phyloP scores from a whole-genome alignment of 2,113 vertebrate genomes.

The Ptilorrhoa leucosticta region DNA sequence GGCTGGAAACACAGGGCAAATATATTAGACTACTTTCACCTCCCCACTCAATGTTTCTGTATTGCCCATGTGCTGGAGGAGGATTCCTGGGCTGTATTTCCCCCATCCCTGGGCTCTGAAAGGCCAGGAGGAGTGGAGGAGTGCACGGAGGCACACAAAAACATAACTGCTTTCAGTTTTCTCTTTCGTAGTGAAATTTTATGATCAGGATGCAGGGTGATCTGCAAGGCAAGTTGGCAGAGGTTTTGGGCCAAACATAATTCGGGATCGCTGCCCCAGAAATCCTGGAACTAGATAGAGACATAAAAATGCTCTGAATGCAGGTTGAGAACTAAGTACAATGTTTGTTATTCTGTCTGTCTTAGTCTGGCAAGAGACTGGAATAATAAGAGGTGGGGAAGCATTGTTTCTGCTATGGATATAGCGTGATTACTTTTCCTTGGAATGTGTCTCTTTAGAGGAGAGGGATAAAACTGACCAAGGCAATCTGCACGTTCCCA shows the following conservation, averaged over 20 bases:
- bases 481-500: background rate
- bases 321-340: constrained; percentile 22
- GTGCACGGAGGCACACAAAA: background rate
- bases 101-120: background rate
- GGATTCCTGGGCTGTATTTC: background rate
- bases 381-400: constrained; percentile 25
- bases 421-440: background rate
- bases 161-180: background rate
- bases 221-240: constrained; percentile 21
- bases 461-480: background rate
- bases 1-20: background rate
- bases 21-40: background rate
- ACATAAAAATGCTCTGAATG: background rate
- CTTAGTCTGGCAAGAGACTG: constrained; percentile 38
- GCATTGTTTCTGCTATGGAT: constrained; percentile 31
- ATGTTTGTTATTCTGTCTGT: constrained; percentile 43
- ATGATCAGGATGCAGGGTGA: background rate
- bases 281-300: background rate
- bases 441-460: background rate
- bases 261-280: background rate
- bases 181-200: background rate
- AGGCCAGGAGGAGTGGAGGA: background rate
- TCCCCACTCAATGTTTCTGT: background rate
- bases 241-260: constrained; percentile 8
- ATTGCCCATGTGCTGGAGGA: background rate